Base-by-base conservation (phyloP, 1,140 invertebrate genomes). In the Drosophila kurseongensis region DNA sequence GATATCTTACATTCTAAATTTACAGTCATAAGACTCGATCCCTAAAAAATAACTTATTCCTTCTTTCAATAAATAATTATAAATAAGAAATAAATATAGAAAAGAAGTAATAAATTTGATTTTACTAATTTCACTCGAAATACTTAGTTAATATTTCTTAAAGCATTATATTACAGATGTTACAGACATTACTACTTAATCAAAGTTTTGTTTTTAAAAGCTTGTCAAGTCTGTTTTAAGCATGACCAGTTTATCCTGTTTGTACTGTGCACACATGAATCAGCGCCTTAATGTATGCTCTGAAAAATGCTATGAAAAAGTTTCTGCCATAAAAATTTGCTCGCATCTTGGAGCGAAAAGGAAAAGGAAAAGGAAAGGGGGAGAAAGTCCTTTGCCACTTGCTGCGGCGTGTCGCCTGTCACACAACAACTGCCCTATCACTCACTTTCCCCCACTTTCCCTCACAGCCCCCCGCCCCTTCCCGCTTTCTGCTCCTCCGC, bases 301-400 rank as follows among this genome's bases (percentile, higher is more conserved):
- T 80, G 78, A 59, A 62, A 86, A 86, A 86, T 66, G 76, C 40
- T 14, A 62, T 80, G 78, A 59, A 62, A 86, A 86, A 86, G 72
- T 83, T 88, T 75, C 67, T 42, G 48, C 62, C 82, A 82, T 86
- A 83, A 83, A 80, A 86, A 88, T 89, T 78, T 78, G 79, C 68
- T 62, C 52, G 65, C 63, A 57, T 42, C 56, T 54, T 35, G 47
- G 38, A 73, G 50, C 32, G 1, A 16, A n/a, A 5, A 0, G 9
- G 32, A 13, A 10, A 0, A 0, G 16, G 40, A 13, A 16, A 9
- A 0, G 40, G 38, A 35, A 13, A 32, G 27, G 5, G 29, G 27
- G 35, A 56, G 67, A 38, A 45, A 57, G 67, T 71, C 66, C 57
- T 77, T 68, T 75, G 73, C 52, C 72, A 75, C 68, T 72, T 66